Conservation (phyloP, 2,888 invertebrate species). For the Arge pagana region DNA sequence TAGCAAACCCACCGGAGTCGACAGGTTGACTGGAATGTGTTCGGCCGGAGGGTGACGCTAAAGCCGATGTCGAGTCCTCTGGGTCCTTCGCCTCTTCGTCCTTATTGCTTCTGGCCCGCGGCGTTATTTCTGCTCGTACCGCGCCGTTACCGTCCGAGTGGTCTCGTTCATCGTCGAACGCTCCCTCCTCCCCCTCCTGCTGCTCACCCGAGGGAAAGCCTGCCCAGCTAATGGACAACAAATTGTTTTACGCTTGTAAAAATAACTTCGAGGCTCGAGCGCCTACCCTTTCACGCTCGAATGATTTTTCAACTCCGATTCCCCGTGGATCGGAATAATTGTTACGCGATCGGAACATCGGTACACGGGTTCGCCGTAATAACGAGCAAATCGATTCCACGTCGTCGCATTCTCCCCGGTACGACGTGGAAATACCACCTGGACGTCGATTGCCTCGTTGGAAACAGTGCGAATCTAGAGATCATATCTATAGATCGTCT, state of each 20-base stretch:
- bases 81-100: slow-evolving; percentile 30
- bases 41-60: neutral
- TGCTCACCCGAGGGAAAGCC: slow-evolving; percentile 37
- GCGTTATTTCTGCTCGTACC: slow-evolving; percentile 34
- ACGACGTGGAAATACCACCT: no score
- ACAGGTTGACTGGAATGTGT: neutral
- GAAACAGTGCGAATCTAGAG: no score
- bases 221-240: slow-evolving; percentile 38
- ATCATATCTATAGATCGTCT: no score
- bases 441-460: neutral
- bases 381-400: no score
- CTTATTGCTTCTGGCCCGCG: slow-evolving; percentile 36
- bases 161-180: slow-evolving; percentile 32
- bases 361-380: no score
- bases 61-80: slow-evolving; percentile 1
- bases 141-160: slow-evolving; percentile 24
- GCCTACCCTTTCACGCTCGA: slow-evolving; percentile 21
- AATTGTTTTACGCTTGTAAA: slow-evolving; percentile 13
- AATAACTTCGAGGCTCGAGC: slow-evolving; percentile 1
- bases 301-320: no score
- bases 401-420: no score
- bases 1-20: slow-evolving; percentile 3
- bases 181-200: slow-evolving; percentile 34
- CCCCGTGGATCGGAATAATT: no score
- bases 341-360: no score